phyloP scores from a whole-genome alignment of 2,113 vertebrate genomes.

The Centropristis striata region DNA sequence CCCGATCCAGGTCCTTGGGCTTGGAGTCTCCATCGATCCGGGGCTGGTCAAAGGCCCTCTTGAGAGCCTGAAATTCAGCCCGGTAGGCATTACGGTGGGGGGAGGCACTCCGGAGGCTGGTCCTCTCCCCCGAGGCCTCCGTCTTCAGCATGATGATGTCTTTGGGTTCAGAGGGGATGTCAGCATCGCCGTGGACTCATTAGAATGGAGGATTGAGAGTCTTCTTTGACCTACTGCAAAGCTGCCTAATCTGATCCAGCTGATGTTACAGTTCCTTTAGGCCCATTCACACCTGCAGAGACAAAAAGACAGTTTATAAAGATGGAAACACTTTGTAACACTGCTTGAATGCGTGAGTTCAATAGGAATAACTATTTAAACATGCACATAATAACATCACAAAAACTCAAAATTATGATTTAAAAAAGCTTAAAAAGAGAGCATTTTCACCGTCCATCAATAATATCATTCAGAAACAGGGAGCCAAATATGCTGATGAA shows the following conservation, averaged over 20 bases:
- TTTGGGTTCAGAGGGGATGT: constrained; percentile 82
- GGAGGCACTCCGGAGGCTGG: constrained; percentile 95
- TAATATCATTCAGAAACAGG: constrained; percentile 6
- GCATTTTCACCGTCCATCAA: not conserved
- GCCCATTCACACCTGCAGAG: constrained; percentile 65
- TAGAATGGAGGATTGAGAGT: constrained; percentile 57
- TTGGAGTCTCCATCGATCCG: constrained; percentile 89
- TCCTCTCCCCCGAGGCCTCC: constrained; percentile 95
- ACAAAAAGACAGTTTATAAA: constrained; percentile 41
- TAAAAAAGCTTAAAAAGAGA: constrained; percentile 16
- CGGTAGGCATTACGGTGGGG: constrained; percentile 98
- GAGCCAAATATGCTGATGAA: constrained; percentile 8
- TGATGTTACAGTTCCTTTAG: constrained; percentile 40
- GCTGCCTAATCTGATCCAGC: constrained; percentile 45
- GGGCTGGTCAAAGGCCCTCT: constrained; percentile 97
- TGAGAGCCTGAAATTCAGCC: constrained; percentile 97
- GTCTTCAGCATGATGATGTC: constrained; percentile 97
- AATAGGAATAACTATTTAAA: constrained; percentile 17
- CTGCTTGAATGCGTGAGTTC: not conserved
- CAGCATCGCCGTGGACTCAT: constrained; percentile 83
- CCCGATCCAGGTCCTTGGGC: constrained; percentile 88
- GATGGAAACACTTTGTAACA: constrained; percentile 8
- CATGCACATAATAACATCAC: not conserved
- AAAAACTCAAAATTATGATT: constrained; percentile 19
- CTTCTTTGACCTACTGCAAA: constrained; percentile 45